Evolutionary conservation across 23 tunicate genomes (phyloP).

Genomic region (Styela clava): DNA sequence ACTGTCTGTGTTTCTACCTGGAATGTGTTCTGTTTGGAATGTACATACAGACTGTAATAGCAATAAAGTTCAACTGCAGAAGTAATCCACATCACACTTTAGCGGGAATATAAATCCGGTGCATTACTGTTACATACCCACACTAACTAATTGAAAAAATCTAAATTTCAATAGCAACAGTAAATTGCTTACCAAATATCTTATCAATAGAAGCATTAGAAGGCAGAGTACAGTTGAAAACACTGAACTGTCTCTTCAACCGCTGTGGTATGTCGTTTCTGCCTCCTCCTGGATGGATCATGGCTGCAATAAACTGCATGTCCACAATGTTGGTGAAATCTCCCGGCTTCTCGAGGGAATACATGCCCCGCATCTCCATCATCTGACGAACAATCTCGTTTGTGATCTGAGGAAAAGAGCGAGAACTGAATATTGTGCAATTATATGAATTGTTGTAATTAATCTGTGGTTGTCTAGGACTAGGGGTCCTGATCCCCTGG

Average conservation of each 20-base stretch:
- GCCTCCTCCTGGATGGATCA: conserved; percentile 99
- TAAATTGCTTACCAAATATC: conserved; percentile 81
- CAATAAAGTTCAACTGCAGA: too few relatives aligned
- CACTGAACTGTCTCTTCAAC: conserved; percentile 90
- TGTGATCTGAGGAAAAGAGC: conserved; percentile 60
- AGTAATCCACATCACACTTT: too few relatives aligned
- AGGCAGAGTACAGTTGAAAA: conserved; percentile 99
- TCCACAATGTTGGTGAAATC: conserved; percentile 98
- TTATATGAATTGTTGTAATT: background rate
- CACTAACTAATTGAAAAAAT: too few relatives aligned
- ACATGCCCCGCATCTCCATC: conserved; percentile 99
- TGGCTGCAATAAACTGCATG: conserved; percentile 97
- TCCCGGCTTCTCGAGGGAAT: conserved; percentile 97
- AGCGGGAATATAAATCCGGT: too few relatives aligned
- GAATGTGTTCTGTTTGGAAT: too few relatives aligned
- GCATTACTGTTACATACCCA: too few relatives aligned
- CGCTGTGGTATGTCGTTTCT: conserved; percentile 98
- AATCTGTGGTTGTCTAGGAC: too few relatives aligned
- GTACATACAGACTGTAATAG: too few relatives aligned
- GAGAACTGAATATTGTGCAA: background rate
- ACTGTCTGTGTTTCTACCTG: too few relatives aligned
- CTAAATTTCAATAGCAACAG: too few relatives aligned
- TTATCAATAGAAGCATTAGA: conserved; percentile 98
- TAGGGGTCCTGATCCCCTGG: too few relatives aligned
- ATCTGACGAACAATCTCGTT: conserved; percentile 99